Percentiles rank a stretch among this genome's conserved stretches.
Conservation (phyloP, 2,797 vertebrate genomes). For the Hydrophis major region DNA sequence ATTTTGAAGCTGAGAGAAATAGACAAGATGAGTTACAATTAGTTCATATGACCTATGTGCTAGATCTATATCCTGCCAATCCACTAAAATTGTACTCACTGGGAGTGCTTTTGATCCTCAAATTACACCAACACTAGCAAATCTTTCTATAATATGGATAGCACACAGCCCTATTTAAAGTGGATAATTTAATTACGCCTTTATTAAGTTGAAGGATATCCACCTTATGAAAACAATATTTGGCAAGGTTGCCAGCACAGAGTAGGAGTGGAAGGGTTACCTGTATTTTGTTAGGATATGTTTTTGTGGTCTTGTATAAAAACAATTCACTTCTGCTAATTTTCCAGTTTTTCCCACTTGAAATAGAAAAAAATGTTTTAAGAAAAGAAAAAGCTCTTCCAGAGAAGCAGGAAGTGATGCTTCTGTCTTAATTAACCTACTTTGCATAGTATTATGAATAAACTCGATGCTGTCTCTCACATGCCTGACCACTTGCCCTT, state of each 20-base stretch:
- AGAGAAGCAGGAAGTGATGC: slow-evolving; percentile 16
- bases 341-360: not conserved
- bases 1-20: slow-evolving; percentile 25
- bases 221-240: not conserved
- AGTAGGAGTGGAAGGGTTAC: not conserved
- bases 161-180: not conserved
- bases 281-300: not conserved
- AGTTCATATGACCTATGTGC: slow-evolving; percentile 12
- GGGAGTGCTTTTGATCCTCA: not conserved
- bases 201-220: not conserved
- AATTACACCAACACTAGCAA: not conserved
- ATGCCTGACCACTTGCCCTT: not conserved
- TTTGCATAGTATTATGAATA: slow-evolving; percentile 46
- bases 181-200: not conserved
- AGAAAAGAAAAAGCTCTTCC: not conserved
- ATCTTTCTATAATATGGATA: not conserved
- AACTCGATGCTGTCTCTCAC: slow-evolving; percentile 44
- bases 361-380: not conserved
- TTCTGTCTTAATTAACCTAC: slow-evolving; percentile 29
- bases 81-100: not conserved
- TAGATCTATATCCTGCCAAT: not conserved
- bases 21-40: slow-evolving; percentile 37
- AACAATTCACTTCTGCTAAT: not conserved
- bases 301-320: not conserved
- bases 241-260: not conserved